Evolutionary conservation across 2,888 invertebrate species (phyloP).

Genomic region (Diplazon laetatorius): DNA sequence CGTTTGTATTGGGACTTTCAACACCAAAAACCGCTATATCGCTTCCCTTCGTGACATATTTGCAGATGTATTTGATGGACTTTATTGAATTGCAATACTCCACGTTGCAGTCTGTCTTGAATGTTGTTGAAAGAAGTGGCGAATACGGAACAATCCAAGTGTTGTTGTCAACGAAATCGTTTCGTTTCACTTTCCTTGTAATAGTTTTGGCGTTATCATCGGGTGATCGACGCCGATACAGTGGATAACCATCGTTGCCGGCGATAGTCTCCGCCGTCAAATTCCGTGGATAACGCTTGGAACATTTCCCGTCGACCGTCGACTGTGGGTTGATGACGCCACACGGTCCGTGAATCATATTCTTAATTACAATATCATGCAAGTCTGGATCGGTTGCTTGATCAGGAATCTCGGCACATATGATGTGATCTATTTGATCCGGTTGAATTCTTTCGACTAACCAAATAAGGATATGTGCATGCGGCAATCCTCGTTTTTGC

Average conservation of each 20-base stretch:
- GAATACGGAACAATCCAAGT: constrained; percentile 68
- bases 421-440: constrained; percentile 64
- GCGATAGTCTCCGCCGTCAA: constrained; percentile 67
- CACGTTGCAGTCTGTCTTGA: constrained; percentile 78
- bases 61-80: constrained; percentile 73
- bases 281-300: background rate
- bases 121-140: constrained; percentile 66
- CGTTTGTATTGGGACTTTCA: constrained; percentile 44
- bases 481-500: constrained; percentile 73
- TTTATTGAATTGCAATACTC: constrained; percentile 78
- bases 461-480: constrained; percentile 74
- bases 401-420: constrained; percentile 67
- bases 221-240: constrained; percentile 71
- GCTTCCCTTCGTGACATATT: constrained; percentile 74
- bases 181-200: constrained; percentile 24
- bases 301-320: constrained; percentile 75
- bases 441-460: constrained; percentile 53
- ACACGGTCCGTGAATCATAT: constrained; percentile 79
- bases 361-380: constrained; percentile 70
- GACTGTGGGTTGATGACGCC: constrained; percentile 74
- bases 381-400: constrained; percentile 65
- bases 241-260: constrained; percentile 76
- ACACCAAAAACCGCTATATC: constrained; percentile 64
- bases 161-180: constrained; percentile 45
- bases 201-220: constrained; percentile 53